Evolutionary conservation across 1,140 invertebrate genomes (phyloP).

Genomic region (Leptestheria dahalacensis): DNA sequence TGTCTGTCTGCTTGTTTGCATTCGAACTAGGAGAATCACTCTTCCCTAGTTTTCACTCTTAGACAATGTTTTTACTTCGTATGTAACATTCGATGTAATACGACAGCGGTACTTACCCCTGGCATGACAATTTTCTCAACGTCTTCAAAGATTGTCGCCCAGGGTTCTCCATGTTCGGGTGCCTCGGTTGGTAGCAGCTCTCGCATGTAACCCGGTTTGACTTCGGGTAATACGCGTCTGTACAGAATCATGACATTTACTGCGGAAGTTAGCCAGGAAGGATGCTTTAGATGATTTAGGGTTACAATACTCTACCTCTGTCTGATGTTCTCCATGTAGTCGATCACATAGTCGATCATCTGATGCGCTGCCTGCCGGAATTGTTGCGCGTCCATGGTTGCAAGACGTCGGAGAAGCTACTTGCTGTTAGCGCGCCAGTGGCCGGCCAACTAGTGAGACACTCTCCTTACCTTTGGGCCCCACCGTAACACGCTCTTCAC

Average conservation of each 20-base stretch:
- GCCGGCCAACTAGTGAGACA: too few species aligned
- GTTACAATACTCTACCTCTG: constrained; percentile 1
- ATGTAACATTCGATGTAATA: too few species aligned
- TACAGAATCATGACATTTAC: constrained; percentile 22
- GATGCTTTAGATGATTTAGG: neutral
- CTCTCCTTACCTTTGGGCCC: too few species aligned
- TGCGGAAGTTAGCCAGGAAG: neutral
- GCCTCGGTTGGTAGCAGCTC: constrained; percentile 62
- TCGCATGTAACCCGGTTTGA: constrained; percentile 67
- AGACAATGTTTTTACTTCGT: too few species aligned
- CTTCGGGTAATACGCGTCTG: constrained; percentile 59
- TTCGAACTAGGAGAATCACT: too few species aligned
- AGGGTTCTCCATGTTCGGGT: constrained; percentile 64
- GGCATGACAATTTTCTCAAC: constrained; percentile 86
- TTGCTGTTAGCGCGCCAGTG: too few species aligned
- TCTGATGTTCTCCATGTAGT: constrained; percentile 15
- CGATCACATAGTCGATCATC: constrained; percentile 14
- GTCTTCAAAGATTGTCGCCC: constrained; percentile 75
- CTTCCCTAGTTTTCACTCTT: too few species aligned
- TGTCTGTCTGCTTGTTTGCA: too few species aligned
- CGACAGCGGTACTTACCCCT: constrained; percentile 46
- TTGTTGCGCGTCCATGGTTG: constrained; percentile 10
- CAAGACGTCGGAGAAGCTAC: too few species aligned
- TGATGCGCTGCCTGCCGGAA: constrained; percentile 14
- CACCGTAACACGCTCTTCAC: too few species aligned